Percentiles rank a stretch among this genome's conserved stretches.
Conservation (phyloP, 2,888 invertebrate genomes). For the Bembecia ichneumoniformis region DNA sequence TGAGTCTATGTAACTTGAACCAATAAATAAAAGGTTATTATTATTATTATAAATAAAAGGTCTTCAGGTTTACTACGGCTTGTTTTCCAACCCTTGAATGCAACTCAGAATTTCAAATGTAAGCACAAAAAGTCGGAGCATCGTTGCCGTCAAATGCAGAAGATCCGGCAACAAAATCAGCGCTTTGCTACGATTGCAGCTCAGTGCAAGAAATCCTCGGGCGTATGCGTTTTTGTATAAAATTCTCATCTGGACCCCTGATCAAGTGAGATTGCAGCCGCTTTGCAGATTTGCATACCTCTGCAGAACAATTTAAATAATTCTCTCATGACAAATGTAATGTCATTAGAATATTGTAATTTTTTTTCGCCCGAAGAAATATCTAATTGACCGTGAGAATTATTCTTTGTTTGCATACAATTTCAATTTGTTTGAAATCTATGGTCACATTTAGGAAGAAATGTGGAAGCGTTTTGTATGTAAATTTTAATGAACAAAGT, state of each 20-base stretch:
- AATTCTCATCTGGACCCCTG: conserved; percentile 53
- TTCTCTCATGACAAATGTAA: conserved; percentile 51
- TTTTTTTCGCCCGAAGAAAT: conserved; percentile 34
- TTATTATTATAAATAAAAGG: no score
- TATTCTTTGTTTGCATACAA: conserved; percentile 23
- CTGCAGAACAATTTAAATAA: conserved; percentile 57
- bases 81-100: no score
- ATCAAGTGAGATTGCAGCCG: conserved; percentile 48
- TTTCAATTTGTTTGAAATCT: conserved; percentile 16
- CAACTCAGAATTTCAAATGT: not conserved
- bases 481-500: conserved; percentile 23
- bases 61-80: no score
- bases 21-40: no score
- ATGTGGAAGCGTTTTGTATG: conserved; percentile 10
- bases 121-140: not conserved
- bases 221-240: conserved; percentile 57
- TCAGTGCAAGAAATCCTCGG: conserved; percentile 28
- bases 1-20: no score
- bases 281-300: conserved; percentile 46
- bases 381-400: conserved; percentile 57
- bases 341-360: conserved; percentile 39
- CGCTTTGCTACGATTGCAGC: conserved; percentile 3
- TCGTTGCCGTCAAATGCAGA: conserved; percentile 1
- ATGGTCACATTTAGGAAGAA: conserved; percentile 8
- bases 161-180: not conserved